A percentile compares a stretch with the other conserved stretches of the same genome.
Conservation (phyloP, 2,113 vertebrate genomes). For the Thymallus thymallus region DNA sequence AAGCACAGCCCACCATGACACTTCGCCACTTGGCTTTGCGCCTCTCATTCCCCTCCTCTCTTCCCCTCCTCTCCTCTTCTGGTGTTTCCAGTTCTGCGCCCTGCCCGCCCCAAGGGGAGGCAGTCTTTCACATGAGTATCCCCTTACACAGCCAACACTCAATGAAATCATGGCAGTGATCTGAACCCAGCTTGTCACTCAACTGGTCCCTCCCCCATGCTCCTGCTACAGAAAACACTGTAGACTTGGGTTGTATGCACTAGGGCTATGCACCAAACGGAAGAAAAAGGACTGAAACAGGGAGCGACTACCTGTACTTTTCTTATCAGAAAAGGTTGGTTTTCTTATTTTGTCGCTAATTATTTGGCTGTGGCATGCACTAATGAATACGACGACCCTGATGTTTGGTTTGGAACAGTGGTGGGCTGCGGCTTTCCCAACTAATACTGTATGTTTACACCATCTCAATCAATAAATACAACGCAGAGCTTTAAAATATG, state of each 20-base stretch:
- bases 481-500: too few relatives aligned
- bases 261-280: too few relatives aligned
- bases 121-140: conserved; percentile 74
- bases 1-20: conserved; percentile 42
- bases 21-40: conserved; percentile 21
- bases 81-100: not conserved
- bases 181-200: conserved; percentile 63
- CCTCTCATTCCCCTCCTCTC: conserved; percentile 20
- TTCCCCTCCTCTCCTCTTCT: not conserved
- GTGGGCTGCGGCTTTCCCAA: too few relatives aligned
- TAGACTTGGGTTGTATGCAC: not conserved
- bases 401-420: too few relatives aligned
- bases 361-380: too few relatives aligned
- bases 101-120: conserved; percentile 15
- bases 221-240: not conserved
- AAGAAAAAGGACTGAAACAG: too few relatives aligned
- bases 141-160: conserved; percentile 64
- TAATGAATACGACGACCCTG: too few relatives aligned
- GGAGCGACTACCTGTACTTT: too few relatives aligned
- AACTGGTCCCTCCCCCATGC: conserved; percentile 32
- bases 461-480: too few relatives aligned
- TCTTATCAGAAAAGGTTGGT: too few relatives aligned
- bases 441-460: too few relatives aligned
- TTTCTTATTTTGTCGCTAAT: too few relatives aligned
- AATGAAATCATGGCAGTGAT: conserved; percentile 63